Evolutionary conservation across 2,797 vertebrate genomes (phyloP).

Genomic region (Dermochelys coriacea): DNA sequence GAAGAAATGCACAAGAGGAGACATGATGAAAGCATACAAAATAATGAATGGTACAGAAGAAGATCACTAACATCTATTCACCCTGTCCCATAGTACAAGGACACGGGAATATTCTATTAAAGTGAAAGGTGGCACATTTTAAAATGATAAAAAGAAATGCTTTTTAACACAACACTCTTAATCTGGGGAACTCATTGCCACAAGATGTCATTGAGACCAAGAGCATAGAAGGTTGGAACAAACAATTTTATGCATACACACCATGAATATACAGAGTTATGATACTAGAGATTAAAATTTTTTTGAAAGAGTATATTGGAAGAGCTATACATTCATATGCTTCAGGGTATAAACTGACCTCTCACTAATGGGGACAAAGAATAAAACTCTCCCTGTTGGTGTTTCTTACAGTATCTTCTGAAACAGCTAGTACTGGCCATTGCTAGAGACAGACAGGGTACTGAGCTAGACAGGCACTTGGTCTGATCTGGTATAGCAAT

Average conservation of each 20-base stretch:
- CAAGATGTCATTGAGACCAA: background rate
- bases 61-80: slow-evolving; percentile 9
- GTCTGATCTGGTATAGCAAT: background rate
- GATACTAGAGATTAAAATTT: background rate
- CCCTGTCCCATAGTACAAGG: background rate
- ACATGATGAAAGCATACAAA: background rate
- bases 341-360: background rate
- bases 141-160: slow-evolving; percentile 6
- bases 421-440: background rate
- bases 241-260: background rate
- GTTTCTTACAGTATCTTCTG: background rate
- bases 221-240: background rate
- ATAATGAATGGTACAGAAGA: slow-evolving; percentile 3
- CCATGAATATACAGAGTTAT: background rate
- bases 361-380: background rate
- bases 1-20: background rate
- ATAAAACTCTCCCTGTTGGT: background rate
- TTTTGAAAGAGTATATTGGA: background rate
- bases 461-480: background rate
- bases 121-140: slow-evolving; percentile 12
- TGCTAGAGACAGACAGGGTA: background rate
- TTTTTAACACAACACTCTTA: background rate
- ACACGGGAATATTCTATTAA: background rate
- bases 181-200: background rate
- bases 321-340: background rate